Evolutionary conservation across 2,797 vertebrate species (phyloP).

Genomic region (Tapirus indicus): DNA sequence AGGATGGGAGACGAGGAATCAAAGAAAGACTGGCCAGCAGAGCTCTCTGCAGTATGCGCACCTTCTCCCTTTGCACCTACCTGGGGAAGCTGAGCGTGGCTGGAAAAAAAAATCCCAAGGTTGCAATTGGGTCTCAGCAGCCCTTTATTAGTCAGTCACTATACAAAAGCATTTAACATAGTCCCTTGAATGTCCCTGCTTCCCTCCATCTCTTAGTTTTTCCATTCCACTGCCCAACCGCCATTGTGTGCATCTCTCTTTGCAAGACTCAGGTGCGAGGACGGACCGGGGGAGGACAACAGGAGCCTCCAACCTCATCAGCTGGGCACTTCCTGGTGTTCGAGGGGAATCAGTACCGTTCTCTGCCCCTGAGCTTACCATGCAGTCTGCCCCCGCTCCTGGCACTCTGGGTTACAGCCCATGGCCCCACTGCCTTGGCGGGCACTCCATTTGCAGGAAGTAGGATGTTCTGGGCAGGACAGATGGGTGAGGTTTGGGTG

Average conservation of each 20-base stretch:
- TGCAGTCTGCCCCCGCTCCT: background rate
- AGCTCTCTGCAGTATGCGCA: background rate
- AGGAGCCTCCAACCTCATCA: background rate
- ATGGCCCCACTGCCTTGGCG: background rate
- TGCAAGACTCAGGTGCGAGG: background rate
- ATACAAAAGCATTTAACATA: background rate
- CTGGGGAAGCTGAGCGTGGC: background rate
- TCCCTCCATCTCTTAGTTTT: background rate
- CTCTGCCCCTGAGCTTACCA: background rate
- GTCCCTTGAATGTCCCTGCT: background rate
- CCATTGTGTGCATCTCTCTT: background rate
- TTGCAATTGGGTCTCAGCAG: background rate
- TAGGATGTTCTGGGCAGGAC: background rate
- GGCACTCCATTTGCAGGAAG: background rate
- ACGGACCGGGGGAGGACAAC: background rate
- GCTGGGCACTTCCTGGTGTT: background rate
- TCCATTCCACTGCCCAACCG: background rate
- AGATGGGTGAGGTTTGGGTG: too few species aligned
- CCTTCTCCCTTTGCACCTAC: background rate
- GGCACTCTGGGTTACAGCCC: background rate
- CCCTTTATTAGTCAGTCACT: background rate
- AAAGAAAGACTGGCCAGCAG: background rate
- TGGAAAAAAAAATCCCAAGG: background rate
- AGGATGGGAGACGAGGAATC: too few species aligned
- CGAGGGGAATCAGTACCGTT: background rate